Conservation (phyloP, 2,113 vertebrate species). For the Miniopterus natalensis region DNA sequence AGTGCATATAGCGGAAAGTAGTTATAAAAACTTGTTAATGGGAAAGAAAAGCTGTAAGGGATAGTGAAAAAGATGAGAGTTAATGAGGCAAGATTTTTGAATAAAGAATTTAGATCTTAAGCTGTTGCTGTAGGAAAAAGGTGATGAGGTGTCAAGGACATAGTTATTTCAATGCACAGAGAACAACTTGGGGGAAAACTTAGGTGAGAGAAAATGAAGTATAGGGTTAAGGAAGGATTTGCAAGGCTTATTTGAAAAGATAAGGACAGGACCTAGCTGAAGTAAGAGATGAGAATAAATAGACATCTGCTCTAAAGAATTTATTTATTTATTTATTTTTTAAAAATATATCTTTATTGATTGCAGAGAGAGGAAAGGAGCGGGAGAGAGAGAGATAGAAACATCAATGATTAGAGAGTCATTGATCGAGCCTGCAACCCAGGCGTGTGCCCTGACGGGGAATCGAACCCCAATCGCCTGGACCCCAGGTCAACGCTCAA, state of each 20-base stretch:
- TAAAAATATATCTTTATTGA: too few relatives aligned
- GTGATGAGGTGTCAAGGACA: not conserved
- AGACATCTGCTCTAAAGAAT: constrained; percentile 9
- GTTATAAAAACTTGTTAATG: constrained; percentile 9
- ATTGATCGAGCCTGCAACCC: too few relatives aligned
- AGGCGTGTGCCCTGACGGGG: too few relatives aligned
- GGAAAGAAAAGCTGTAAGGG: constrained; percentile 17
- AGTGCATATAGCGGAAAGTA: not conserved
- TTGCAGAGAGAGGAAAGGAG: too few relatives aligned
- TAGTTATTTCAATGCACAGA: not conserved
- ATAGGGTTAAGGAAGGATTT: constrained; percentile 37
- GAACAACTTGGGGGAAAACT: constrained; percentile 7
- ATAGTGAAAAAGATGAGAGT: not conserved
- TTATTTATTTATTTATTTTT: not conserved
- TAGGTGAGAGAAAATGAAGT: constrained; percentile 16
- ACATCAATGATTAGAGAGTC: too few relatives aligned
- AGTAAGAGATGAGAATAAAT: constrained; percentile 34
- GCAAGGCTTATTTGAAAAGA: constrained; percentile 44
- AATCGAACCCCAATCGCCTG: too few relatives aligned
- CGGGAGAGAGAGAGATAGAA: too few relatives aligned
- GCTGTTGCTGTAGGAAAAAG: not conserved
- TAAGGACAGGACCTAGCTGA: not conserved
- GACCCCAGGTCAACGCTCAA: too few relatives aligned
- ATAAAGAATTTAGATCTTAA: not conserved
- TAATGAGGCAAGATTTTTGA: constrained; percentile 18